phyloP scores from a whole-genome alignment of 2,888 invertebrate genomes.

The Agriopis aurantiaria region DNA sequence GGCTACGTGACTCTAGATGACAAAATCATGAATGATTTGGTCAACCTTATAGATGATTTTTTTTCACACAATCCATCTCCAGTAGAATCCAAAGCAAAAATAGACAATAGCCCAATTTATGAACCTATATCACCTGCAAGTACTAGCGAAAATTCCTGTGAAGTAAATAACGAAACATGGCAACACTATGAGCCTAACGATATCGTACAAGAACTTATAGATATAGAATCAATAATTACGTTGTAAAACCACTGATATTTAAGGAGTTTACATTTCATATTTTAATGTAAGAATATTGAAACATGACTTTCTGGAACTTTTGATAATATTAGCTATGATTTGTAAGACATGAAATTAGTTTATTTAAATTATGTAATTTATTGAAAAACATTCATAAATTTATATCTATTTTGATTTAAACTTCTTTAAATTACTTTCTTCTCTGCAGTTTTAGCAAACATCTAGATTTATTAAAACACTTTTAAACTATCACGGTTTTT shows the following conservation, averaged over 20 bases:
- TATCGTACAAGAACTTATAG: conserved; percentile 52
- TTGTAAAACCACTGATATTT: conserved; percentile 3
- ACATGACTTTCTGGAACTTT: too few species aligned
- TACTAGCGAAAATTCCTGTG: conserved; percentile 45
- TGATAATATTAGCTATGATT: too few species aligned
- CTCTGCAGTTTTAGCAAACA: neutral
- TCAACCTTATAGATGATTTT: conserved; percentile 55
- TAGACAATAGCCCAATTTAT: conserved; percentile 50
- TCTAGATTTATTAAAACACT: too few species aligned
- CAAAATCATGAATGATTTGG: conserved; percentile 55
- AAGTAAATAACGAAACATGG: conserved; percentile 50
- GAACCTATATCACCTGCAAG: conserved; percentile 72
- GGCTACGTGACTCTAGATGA: conserved; percentile 67
- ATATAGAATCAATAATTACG: conserved; percentile 48
- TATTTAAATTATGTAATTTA: neutral
- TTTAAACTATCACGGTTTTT: too few species aligned
- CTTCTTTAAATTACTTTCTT: neutral
- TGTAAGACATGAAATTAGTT: too few species aligned
- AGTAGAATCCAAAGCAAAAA: conserved; percentile 27
- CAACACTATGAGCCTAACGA: conserved; percentile 47
- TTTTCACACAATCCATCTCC: conserved; percentile 41
- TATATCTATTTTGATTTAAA: neutral
- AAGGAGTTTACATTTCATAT: neutral
- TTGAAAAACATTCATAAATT: neutral
- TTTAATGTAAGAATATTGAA: too few species aligned